These are phyloP conservation scores for Suillia variegata DNA, from an alignment of 2,888 invertebrate species.

Conservation along the genomic window DNA sequence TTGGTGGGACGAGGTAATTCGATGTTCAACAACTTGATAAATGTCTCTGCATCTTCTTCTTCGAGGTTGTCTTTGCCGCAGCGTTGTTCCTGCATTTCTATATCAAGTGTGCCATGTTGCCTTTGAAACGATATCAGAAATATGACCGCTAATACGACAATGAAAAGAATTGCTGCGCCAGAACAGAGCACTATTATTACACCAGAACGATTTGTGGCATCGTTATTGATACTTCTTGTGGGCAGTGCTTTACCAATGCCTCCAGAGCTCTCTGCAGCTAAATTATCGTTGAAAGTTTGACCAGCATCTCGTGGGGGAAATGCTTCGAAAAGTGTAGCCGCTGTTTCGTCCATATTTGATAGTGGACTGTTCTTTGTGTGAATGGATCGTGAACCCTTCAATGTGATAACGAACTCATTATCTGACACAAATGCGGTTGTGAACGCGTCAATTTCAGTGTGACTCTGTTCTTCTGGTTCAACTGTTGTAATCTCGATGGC, in stretches of 20 bases:
- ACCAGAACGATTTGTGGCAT: slow-evolving; percentile 39
- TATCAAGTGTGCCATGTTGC: slow-evolving; percentile 54
- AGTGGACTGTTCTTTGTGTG: slow-evolving; percentile 7
- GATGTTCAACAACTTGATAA: slow-evolving; percentile 47
- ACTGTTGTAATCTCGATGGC: slow-evolving; percentile 8
- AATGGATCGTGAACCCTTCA: slow-evolving; percentile 19
- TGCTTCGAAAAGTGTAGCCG: slow-evolving; percentile 27
- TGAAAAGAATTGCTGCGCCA: slow-evolving; percentile 48
- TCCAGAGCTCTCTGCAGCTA: slow-evolving; percentile 42
- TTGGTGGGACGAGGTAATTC: slow-evolving; percentile 39
- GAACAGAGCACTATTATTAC: slow-evolving; percentile 48
- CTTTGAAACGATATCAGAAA: slow-evolving; percentile 53
- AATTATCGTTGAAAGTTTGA: slow-evolving; percentile 46
- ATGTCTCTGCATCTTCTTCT: slow-evolving; percentile 50
- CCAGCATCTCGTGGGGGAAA: slow-evolving; percentile 43
- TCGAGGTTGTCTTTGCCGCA: slow-evolving; percentile 52
- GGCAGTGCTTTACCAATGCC: slow-evolving; percentile 37
- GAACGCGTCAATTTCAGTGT: neutral
- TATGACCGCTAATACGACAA: slow-evolving; percentile 46
- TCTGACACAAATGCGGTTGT: neutral
- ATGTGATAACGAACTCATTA: slow-evolving; percentile 2
- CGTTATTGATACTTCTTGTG: slow-evolving; percentile 25
- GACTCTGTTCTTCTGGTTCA: neutral
- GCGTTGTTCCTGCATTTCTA: slow-evolving; percentile 57
- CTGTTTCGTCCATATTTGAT: slow-evolving; percentile 13